Evolutionary conservation across 2,888 invertebrate genomes (phyloP).

Genomic region (Rapana venosa): DNA sequence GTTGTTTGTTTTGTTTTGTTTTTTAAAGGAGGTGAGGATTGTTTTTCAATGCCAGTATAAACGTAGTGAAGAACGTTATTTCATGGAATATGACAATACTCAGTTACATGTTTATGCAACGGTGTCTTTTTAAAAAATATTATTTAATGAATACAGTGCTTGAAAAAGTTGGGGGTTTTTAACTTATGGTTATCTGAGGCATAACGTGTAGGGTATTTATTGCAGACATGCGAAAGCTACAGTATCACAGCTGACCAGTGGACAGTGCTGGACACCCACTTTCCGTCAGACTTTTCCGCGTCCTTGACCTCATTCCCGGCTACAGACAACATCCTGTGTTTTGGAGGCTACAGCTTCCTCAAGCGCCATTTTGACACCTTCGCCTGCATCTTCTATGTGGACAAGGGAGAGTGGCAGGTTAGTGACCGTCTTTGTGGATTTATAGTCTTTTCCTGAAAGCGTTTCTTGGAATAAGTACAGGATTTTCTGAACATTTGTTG

Average conservation of each 20-base stretch:
- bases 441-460: too few relatives aligned
- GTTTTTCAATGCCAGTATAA: too few relatives aligned
- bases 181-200: too few relatives aligned
- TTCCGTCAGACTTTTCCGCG: constrained; percentile 43
- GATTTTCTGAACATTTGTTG: too few relatives aligned
- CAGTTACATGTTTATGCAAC: too few relatives aligned
- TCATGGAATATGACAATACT: too few relatives aligned
- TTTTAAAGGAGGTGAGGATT: too few relatives aligned
- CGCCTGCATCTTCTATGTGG: constrained; percentile 37
- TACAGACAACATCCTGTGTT: constrained; percentile 39
- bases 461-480: not conserved
- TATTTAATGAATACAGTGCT: too few relatives aligned
- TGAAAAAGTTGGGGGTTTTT: too few relatives aligned
- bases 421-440: not conserved
- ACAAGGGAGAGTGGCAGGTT: constrained; percentile 41
- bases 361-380: constrained; percentile 42
- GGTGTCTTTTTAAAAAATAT: too few relatives aligned
- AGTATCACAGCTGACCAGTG: constrained; percentile 55
- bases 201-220: not conserved
- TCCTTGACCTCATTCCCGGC: constrained; percentile 38
- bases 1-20: too few relatives aligned
- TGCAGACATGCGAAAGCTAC: constrained; percentile 57
- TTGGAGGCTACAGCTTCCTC: constrained; percentile 48
- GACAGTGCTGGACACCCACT: constrained; percentile 46
- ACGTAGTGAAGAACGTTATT: too few relatives aligned